phyloP scores from a whole-genome alignment of 1,140 invertebrate genomes.

The Zaprionus lachaisei region DNA sequence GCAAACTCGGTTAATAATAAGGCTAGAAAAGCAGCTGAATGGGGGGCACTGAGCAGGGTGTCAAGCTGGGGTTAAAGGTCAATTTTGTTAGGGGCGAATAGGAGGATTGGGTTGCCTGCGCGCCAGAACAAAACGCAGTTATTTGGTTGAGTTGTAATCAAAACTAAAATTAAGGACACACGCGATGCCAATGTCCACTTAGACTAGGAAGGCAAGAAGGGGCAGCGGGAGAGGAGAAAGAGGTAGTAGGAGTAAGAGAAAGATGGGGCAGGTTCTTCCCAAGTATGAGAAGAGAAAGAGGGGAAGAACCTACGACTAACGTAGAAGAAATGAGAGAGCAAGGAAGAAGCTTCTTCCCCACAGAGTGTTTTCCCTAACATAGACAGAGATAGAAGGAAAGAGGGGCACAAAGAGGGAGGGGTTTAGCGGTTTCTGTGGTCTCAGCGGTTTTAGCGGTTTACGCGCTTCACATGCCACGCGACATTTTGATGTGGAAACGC shows the following conservation, averaged over 20 bases:
- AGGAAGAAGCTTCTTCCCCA: no score
- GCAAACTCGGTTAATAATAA: conserved; percentile 41
- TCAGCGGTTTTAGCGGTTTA: background rate
- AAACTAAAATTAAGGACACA: conserved; percentile 77
- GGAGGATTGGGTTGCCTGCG: conserved; percentile 16
- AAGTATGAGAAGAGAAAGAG: background rate
- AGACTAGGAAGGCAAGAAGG: background rate
- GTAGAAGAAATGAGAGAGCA: no score
- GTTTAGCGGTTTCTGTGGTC: no score
- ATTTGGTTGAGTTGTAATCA: conserved; percentile 54
- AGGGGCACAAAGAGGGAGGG: no score
- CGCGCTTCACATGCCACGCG: background rate
- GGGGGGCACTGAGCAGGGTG: background rate
- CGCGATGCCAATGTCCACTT: conserved; percentile 54
- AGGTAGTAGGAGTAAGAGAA: background rate
- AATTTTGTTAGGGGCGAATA: background rate
- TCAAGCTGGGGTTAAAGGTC: conserved; percentile 4
- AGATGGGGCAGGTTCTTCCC: background rate
- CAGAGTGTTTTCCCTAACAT: no score
- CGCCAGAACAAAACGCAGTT: background rate
- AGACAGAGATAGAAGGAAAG: no score
- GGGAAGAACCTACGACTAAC: no score
- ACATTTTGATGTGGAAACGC: conserved; percentile 31
- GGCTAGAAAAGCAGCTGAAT: conserved; percentile 1
- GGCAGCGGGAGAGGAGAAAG: background rate